A percentile compares a stretch with the other conserved stretches of the same genome.
Conservation (phyloP, 2,113 vertebrate species). For the Melanocharis versteri region DNA sequence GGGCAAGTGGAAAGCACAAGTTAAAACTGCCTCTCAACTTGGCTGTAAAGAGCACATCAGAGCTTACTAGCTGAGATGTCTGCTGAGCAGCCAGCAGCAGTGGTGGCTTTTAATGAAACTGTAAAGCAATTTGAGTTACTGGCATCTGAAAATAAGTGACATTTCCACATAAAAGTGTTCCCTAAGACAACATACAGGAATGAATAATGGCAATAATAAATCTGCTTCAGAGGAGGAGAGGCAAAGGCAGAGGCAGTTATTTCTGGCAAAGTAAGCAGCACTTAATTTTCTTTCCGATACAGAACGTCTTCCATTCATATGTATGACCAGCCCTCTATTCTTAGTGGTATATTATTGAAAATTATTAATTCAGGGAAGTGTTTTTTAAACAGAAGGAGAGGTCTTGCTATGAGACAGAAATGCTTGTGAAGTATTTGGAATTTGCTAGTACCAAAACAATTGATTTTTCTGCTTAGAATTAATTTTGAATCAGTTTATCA, state of each 20-base stretch:
- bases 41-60: constrained; percentile 20
- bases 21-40: not conserved
- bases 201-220: constrained; percentile 50
- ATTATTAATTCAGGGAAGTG: not conserved
- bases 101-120: constrained; percentile 34
- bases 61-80: not conserved
- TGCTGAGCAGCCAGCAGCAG: constrained; percentile 17
- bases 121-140: constrained; percentile 37
- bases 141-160: constrained; percentile 39
- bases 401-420: not conserved
- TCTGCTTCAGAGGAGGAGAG: not conserved
- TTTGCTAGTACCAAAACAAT: not conserved
- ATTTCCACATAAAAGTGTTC: constrained; percentile 30
- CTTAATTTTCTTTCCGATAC: not conserved
- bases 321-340: not conserved
- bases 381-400: not conserved
- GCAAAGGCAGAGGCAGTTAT: not conserved
- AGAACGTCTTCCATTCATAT: constrained; percentile 11
- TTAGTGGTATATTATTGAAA: not conserved
- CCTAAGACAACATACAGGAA: not conserved
- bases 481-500: not conserved
- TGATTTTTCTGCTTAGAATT: not conserved
- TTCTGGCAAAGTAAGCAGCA: constrained; percentile 29
- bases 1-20: not conserved
- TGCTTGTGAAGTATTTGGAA: not conserved